These are phyloP conservation scores for Mnemiopsis leidyi DNA, from an alignment of 37 sponge, comb jelly and placozoan genomes.

Conservation along the genomic window DNA sequence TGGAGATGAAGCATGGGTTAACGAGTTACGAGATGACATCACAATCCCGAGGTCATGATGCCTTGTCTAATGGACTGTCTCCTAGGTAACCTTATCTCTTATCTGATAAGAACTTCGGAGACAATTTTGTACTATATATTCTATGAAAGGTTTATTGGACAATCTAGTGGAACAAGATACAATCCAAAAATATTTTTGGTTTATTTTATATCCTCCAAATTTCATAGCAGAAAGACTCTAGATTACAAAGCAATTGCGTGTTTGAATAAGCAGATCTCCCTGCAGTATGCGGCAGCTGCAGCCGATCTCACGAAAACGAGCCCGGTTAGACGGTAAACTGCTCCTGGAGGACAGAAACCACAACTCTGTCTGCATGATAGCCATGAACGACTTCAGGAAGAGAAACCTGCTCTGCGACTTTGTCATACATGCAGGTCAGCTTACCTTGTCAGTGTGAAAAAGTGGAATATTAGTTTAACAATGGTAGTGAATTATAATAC, in stretches of 20 bases:
- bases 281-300: not conserved
- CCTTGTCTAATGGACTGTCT: not conserved
- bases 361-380: slow-evolving; percentile 25
- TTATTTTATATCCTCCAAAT: no score
- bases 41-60: not conserved
- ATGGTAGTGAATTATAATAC: no score
- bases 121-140: no score
- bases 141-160: no score
- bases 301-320: slow-evolving; percentile 6
- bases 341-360: slow-evolving; percentile 14
- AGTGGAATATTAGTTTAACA: no score
- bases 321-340: not conserved
- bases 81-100: not conserved
- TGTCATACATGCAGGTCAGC: not conserved
- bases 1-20: not conserved
- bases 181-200: no score
- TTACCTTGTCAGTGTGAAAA: no score
- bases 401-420: not conserved
- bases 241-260: no score
- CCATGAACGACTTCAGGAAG: slow-evolving; percentile 44
- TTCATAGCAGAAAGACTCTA: no score
- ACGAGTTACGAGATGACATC: not conserved
- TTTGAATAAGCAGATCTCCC: no score
- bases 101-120: no score
- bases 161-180: no score